These are phyloP conservation scores for Ectropis crepuscularia DNA, from an alignment of 2,888 invertebrate species.

Conservation along the genomic window DNA sequence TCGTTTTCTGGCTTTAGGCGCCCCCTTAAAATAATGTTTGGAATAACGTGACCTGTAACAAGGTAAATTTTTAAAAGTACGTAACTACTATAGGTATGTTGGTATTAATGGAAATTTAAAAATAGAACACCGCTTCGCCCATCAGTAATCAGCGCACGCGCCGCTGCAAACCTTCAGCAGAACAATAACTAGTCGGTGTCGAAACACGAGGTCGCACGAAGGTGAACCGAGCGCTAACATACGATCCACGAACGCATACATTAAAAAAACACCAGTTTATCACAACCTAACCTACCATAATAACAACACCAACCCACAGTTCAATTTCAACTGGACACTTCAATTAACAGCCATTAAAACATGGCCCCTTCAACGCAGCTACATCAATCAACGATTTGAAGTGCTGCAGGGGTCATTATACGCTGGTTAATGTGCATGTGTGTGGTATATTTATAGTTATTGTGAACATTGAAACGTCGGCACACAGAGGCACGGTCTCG, in stretches of 20 bases:
- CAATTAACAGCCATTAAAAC: conserved; percentile 11
- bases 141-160: conserved; percentile 80
- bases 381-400: conserved; percentile 12
- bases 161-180: conserved; percentile 73
- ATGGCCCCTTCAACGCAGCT: conserved; percentile 11
- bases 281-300: conserved; percentile 6
- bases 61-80: not conserved
- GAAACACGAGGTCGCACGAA: conserved; percentile 83
- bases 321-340: conserved; percentile 45
- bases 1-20: too few relatives aligned
- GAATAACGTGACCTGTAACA: not conserved
- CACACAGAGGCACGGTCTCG: conserved; percentile 58
- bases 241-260: conserved; percentile 67
- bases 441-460: conserved; percentile 59
- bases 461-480: conserved; percentile 57
- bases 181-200: conserved; percentile 80
- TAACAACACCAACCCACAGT: conserved; percentile 27
- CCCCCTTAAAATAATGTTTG: too few relatives aligned
- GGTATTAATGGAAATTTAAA: conserved; percentile 55
- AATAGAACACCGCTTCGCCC: conserved; percentile 68
- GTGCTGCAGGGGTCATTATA: conserved; percentile 14
- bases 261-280: conserved; percentile 46
- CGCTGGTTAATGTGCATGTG: conserved; percentile 43
- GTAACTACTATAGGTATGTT: too few relatives aligned
- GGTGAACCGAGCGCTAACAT: conserved; percentile 79